These are phyloP conservation scores for Enoplolaimus lenunculus DNA, from an alignment of 2,888 invertebrate species.

Conservation along the genomic window DNA sequence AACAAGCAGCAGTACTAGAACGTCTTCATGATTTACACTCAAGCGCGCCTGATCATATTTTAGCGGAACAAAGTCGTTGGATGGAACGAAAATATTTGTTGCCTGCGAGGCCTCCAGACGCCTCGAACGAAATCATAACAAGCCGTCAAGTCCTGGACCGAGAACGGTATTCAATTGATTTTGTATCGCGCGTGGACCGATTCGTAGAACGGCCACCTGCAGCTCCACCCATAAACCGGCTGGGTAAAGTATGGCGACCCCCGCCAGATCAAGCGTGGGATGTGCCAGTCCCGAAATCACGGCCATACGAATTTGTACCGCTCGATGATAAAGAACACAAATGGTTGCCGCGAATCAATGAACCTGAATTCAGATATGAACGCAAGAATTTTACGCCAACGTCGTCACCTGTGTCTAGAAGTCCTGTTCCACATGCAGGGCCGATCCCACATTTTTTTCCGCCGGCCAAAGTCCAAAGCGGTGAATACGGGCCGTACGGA, in stretches of 20 bases:
- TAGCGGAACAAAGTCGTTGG: not conserved
- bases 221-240: slow-evolving; percentile 27
- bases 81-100: slow-evolving; percentile 3
- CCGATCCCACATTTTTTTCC: not conserved
- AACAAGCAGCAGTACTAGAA: not conserved
- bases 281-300: slow-evolving; percentile 20
- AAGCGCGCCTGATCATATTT: not conserved
- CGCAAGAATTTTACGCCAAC: slow-evolving; percentile 36
- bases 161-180: slow-evolving; percentile 16
- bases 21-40: not conserved
- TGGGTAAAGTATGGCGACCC: slow-evolving; percentile 38
- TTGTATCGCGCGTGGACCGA: not conserved
- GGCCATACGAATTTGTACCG: not conserved
- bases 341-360: slow-evolving; percentile 35
- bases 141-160: slow-evolving; percentile 33
- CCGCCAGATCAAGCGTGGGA: slow-evolving; percentile 38
- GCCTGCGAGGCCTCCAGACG: slow-evolving; percentile 7
- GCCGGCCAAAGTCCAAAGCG: not conserved
- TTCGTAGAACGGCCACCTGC: slow-evolving; percentile 5
- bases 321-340: slow-evolving; percentile 29
- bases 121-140: slow-evolving; percentile 35
- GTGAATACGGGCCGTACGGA: not conserved
- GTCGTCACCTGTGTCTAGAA: not conserved
- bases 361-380: slow-evolving; percentile 35
- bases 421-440: slow-evolving; percentile 10